A percentile compares a stretch with the other conserved stretches of the same genome.
phyloP scores from a whole-genome alignment of 2,797 vertebrate species.

The Argyrosomus regius region DNA sequence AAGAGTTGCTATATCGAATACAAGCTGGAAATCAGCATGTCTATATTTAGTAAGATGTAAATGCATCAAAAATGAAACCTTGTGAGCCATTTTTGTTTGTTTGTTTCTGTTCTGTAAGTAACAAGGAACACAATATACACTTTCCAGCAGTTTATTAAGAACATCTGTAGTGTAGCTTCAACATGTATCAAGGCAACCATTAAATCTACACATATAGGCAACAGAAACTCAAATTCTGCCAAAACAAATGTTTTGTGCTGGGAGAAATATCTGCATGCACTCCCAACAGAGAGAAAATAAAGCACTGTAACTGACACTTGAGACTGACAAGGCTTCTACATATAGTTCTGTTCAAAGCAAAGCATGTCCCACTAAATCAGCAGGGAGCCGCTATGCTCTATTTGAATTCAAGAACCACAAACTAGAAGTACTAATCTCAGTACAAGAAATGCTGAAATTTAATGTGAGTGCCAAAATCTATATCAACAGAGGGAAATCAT shows the following conservation, averaged over 20 bases:
- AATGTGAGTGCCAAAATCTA: conserved; percentile 29
- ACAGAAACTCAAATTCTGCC: conserved; percentile 57
- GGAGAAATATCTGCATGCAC: conserved; percentile 78
- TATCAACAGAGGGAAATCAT: conserved; percentile 30
- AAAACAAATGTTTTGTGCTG: conserved; percentile 61
- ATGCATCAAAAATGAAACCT: neutral
- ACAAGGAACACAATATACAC: conserved; percentile 3
- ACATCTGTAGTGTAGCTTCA: conserved; percentile 72
- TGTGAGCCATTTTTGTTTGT: no score
- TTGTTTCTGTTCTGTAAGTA: neutral
- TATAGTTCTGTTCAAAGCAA: conserved; percentile 54
- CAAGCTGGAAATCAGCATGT: neutral
- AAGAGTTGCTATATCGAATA: neutral
- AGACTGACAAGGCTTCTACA: conserved; percentile 57
- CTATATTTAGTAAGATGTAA: neutral
- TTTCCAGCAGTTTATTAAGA: conserved; percentile 81
- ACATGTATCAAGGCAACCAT: conserved; percentile 75
- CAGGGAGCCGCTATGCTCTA: conserved; percentile 22
- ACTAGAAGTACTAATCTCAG: conserved; percentile 51
- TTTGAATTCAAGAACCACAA: conserved; percentile 54
- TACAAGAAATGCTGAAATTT: conserved; percentile 37
- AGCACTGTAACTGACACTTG: conserved; percentile 65
- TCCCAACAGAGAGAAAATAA: conserved; percentile 69
- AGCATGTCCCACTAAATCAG: conserved; percentile 33
- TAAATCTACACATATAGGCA: conserved; percentile 70